Base-by-base conservation (phyloP, 1,140 invertebrate species). In the Caerostris darwini region DNA sequence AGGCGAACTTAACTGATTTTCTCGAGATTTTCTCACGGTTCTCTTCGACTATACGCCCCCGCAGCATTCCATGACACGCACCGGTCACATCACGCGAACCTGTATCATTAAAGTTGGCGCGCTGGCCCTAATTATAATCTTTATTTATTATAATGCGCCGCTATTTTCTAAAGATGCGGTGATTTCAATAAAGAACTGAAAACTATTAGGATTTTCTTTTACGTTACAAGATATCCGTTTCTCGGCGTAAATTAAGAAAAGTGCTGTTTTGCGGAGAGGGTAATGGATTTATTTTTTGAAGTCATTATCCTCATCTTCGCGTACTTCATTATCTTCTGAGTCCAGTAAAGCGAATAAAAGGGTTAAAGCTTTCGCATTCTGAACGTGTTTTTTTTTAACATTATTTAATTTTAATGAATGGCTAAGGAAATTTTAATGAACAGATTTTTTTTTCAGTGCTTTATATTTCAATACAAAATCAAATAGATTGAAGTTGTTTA, bases 81-180 rank as follows among this genome's bases (percentile, higher is more conserved):
- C 58, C 50, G 34, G 59, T 92, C 90, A 92, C 90, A 59, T 85
- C 57, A 19, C 19, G 10, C 61, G 19, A 57, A 12, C 56, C 90
- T 59, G 17, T 85, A 92, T 92, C 58, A 92, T 92, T 92, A 92
- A 85, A 57, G 17, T 59, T 92, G 34, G 82, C 77, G 57, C 12
- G 56, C 67, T 90, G 53, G 34, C 17, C 81, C 57, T 92, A 92
- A 92, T 92, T 92, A 92, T 85, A 92, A 92, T 85, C 90, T 92
- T 92, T 92, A 92, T 92, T 92, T 92, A 85, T 92, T 92, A 64
- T 92, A 92, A 92, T 64, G 59, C 53, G 71, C 54, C 56, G 14
- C 17, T 56, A 61, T 92, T 82, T 83, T 81, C 12, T 53, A 54
- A 92, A 83, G 77, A 77, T 59, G 71, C 59, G 19, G 71, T 53